phyloP scores from a whole-genome alignment of 2,888 invertebrate species.

The Heliconius ethilla region DNA sequence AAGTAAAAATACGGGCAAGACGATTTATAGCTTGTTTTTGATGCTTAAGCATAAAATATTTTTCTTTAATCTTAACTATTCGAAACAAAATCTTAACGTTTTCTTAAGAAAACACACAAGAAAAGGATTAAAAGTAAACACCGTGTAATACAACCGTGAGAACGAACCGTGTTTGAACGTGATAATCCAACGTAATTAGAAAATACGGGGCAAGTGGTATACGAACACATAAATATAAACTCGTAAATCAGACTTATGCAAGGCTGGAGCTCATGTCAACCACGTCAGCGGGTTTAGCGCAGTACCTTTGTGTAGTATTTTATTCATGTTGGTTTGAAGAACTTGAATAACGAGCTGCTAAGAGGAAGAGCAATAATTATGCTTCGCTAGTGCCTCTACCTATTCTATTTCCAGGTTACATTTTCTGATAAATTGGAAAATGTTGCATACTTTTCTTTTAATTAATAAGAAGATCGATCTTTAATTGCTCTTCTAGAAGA shows the following conservation, averaged over 20 bases:
- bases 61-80: neutral
- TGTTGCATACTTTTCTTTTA: neutral
- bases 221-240: slow-evolving; percentile 19
- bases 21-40: too few relatives aligned
- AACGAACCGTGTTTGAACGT: slow-evolving; percentile 7
- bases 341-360: slow-evolving; percentile 41
- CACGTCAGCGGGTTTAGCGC: slow-evolving; percentile 44
- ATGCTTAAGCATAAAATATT: neutral
- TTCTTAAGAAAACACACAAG: neutral
- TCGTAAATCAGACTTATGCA: slow-evolving; percentile 38
- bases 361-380: slow-evolving; percentile 41
- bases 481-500: neutral
- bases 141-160: neutral
- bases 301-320: slow-evolving; percentile 43
- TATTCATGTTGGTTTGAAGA: slow-evolving; percentile 41
- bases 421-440: slow-evolving; percentile 33
- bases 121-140: neutral
- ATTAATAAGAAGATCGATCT: neutral
- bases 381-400: slow-evolving; percentile 24
- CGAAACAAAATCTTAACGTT: neutral
- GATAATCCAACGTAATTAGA: slow-evolving; percentile 35
- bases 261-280: slow-evolving; percentile 40
- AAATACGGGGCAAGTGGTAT: slow-evolving; percentile 33
- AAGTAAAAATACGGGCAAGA: too few relatives aligned
- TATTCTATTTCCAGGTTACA: slow-evolving; percentile 26